Evolutionary conservation across 2,113 vertebrate species (phyloP).

Genomic region (Campylorhamphus procurvoides): DNA sequence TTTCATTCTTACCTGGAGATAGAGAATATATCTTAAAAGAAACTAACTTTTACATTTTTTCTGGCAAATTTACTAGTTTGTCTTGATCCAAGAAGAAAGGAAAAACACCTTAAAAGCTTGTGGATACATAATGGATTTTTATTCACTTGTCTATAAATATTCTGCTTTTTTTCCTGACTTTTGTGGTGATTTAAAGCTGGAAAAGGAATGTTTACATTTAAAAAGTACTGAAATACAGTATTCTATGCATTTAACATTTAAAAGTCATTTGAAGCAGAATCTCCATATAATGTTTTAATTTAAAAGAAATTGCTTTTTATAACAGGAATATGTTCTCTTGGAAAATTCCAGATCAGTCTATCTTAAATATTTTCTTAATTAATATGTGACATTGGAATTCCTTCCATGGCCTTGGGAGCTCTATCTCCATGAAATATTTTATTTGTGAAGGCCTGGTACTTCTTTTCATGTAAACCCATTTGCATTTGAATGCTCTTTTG

Average conservation of each 20-base stretch:
- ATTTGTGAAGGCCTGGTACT: background rate
- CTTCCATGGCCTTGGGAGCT: background rate
- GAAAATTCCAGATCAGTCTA: background rate
- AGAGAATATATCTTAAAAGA: background rate
- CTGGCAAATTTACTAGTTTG: background rate
- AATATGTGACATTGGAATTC: background rate
- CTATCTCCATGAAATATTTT: slow-evolving; percentile 11
- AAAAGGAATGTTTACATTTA: background rate
- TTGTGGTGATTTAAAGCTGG: background rate
- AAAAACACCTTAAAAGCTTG: background rate
- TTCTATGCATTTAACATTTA: background rate
- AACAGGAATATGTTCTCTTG: background rate
- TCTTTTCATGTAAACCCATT: background rate
- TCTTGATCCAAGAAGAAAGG: background rate
- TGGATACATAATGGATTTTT: background rate
- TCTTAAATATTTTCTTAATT: slow-evolving; percentile 8
- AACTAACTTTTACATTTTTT: background rate
- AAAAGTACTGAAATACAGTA: background rate
- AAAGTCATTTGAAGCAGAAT: background rate
- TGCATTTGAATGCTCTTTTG: background rate
- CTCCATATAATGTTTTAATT: background rate
- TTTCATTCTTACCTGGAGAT: background rate
- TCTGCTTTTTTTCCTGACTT: background rate
- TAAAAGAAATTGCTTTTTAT: background rate
- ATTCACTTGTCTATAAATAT: background rate